Evolutionary conservation across 2,888 invertebrate genomes (phyloP), one percentile per base, ranked within the genome.

Genomic region (Clusia tigrina): DNA sequence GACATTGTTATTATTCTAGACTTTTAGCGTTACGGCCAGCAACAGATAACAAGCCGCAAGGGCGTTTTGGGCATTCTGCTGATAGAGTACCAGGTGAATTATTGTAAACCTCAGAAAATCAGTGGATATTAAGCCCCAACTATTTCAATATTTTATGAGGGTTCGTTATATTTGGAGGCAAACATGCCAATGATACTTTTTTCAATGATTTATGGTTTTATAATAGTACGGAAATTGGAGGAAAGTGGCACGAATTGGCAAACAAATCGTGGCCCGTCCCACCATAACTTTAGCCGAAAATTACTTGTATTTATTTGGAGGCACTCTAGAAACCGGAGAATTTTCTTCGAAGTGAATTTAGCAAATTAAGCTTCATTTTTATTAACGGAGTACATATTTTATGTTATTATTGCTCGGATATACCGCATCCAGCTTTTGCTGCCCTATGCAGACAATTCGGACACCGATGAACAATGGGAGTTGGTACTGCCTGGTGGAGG

Each of bases 181-280:
- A 95, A 79, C 85, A 94, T 53, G 88, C 89, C 22, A 91, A 93
- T 79, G 94, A 94, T 0, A 88, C 88, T 73, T 86, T 95, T 59
- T 92, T 94, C 1, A 91, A 92, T 67, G 96, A 97, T 81, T 85
- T 97, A 26, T 96, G 96, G 95, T 87, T 90, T 71, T 94, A 90
- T 80, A 89, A 92, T 74, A 90, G 89, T 15, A 80, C 79, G 1
- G 81, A 82, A 57, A 85, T 86, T 55, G 85, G 85, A 15, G 88
- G 88, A 60, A 83, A 85, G 57, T 97, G 97, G 97, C 88, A 89
- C 1, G 83, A 92, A 58, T 86, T 93, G 70, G 93, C 91, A 1
- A 85, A 86, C 58, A 88, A 89, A 74, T 92, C 94, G 1, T 85
- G 85, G 2, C 81, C 92, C 54, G 86, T 87, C 58, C 95, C 95